phyloP scores from a whole-genome alignment of 1,140 invertebrate genomes.

The Drosophila pallidifrons region DNA sequence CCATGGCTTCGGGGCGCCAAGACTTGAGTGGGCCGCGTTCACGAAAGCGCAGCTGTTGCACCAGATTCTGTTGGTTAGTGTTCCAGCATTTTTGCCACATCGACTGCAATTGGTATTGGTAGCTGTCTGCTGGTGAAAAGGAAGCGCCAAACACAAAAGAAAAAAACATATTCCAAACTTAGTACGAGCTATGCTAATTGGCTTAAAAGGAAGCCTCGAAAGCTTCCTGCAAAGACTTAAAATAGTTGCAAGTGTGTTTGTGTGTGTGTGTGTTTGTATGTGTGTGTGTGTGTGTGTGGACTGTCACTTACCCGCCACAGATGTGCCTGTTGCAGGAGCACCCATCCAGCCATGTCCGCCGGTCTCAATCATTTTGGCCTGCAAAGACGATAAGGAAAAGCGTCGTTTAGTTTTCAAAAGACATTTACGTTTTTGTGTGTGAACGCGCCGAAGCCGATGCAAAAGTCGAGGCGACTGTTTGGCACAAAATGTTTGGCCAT shows the following conservation, averaged over 20 bases:
- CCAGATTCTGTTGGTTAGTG: constrained; percentile 92
- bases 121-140: constrained; percentile 91
- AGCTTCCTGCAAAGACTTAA: constrained; percentile 1
- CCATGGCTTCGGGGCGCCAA: constrained; percentile 97
- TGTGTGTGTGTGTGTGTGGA: constrained; percentile 18
- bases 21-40: constrained; percentile 96
- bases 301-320: constrained; percentile 80
- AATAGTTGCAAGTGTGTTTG: not conserved
- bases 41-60: constrained; percentile 95
- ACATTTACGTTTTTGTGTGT: not conserved
- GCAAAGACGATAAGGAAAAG: constrained; percentile 56
- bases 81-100: constrained; percentile 98
- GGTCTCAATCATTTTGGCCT: constrained; percentile 84
- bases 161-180: constrained; percentile 37
- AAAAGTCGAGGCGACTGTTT: constrained; percentile 7
- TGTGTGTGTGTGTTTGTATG: constrained; percentile 8
- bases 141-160: constrained; percentile 46
- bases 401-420: constrained; percentile 21
- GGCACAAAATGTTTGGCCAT: constrained; percentile 65
- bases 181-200: constrained; percentile 53
- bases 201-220: constrained; percentile 5
- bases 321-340: constrained; percentile 76
- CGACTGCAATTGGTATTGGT: constrained; percentile 96
- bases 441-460: not conserved
- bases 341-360: constrained; percentile 83